These are phyloP conservation scores for Canis aureus DNA, from an alignment of 2,113 vertebrate species.

Conservation along the genomic window DNA sequence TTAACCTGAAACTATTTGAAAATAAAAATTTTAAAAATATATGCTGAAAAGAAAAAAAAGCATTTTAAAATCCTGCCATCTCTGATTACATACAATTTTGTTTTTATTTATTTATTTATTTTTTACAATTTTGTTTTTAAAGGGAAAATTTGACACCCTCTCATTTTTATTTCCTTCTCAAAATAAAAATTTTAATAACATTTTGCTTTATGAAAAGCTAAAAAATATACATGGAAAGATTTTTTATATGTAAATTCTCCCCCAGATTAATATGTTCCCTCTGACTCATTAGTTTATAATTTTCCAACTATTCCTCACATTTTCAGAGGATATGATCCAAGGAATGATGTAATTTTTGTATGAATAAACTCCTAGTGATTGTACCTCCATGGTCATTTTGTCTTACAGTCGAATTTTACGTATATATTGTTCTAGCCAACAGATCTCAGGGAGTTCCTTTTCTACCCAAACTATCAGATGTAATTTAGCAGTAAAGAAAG, in stretches of 20 bases:
- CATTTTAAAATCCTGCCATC: background rate
- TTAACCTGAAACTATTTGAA: conserved; percentile 50
- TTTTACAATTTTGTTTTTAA: background rate
- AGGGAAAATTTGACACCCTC: background rate
- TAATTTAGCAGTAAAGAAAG: background rate
- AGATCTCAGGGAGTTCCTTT: conserved; percentile 38
- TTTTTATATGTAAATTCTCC: background rate
- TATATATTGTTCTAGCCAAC: background rate
- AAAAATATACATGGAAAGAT: background rate
- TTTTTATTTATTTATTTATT: background rate
- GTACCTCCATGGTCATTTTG: background rate
- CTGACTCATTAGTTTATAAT: conserved; percentile 42
- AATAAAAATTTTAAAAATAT: conserved; percentile 10
- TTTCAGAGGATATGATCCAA: background rate
- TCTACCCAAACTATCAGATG: background rate
- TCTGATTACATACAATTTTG: background rate
- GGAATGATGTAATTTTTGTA: background rate
- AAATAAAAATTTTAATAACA: conserved; percentile 3
- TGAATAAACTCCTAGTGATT: conserved; percentile 35
- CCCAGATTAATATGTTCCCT: background rate
- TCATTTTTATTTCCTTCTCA: background rate
- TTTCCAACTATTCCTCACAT: conserved; percentile 26
- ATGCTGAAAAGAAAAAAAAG: background rate
- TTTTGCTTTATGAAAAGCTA: conserved; percentile 23
- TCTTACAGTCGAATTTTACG: background rate